A percentile compares a stretch with the other conserved stretches of the same genome.
Evolutionary conservation across 2,888 invertebrate species (phyloP).

Genomic region (Stomorhina lunata): DNA sequence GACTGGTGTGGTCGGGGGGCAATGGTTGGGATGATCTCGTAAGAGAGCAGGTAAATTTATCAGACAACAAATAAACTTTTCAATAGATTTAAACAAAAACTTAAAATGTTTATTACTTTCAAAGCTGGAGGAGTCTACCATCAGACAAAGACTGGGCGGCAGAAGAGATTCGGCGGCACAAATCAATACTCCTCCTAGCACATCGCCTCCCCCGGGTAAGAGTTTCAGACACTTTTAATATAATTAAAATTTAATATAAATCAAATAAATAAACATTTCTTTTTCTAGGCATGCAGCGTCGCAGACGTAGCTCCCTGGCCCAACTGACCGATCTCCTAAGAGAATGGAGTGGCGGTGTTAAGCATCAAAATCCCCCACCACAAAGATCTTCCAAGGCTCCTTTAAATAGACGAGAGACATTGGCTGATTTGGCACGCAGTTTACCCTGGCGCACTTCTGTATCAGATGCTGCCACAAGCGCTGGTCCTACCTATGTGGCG

Average conservation of each 20-base stretch:
- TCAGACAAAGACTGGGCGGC: conserved; percentile 91
- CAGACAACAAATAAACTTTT: not conserved
- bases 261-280: too few relatives aligned
- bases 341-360: conserved; percentile 88
- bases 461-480: conserved; percentile 80
- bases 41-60: conserved; percentile 85
- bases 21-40: conserved; percentile 97
- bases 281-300: conserved; percentile 83
- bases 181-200: conserved; percentile 92
- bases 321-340: conserved; percentile 93
- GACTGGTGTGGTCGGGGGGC: conserved; percentile 95
- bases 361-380: conserved; percentile 76
- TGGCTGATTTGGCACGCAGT: conserved; percentile 92
- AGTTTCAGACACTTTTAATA: not conserved
- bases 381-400: conserved; percentile 81
- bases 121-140: conserved; percentile 88
- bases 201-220: conserved; percentile 82
- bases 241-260: too few relatives aligned
- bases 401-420: conserved; percentile 90
- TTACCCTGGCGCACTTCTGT: conserved; percentile 89
- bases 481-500: conserved; percentile 80
- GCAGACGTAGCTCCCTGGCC: conserved; percentile 91
- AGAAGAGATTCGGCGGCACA: conserved; percentile 95
- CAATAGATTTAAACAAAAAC: not conserved
- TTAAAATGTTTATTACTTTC: not conserved